These are phyloP conservation scores for Drosophila nigrodunni DNA, from an alignment of 1,140 invertebrate species.

Conservation along the genomic window DNA sequence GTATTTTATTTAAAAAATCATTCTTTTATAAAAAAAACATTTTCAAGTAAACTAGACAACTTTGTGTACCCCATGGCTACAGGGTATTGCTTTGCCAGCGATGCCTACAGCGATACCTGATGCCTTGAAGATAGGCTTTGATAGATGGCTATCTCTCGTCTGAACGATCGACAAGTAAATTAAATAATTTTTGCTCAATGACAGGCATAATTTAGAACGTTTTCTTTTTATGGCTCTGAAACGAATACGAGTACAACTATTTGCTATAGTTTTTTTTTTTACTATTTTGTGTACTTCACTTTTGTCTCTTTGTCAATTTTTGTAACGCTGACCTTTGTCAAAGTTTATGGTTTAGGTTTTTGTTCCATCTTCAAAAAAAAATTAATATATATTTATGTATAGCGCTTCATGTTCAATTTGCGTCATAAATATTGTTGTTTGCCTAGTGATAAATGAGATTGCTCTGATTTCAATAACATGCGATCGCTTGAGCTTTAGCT, in stretches of 20 bases:
- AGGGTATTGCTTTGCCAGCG: not conserved
- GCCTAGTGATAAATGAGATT: constrained; percentile 68
- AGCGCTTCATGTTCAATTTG: constrained; percentile 11
- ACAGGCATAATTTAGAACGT: constrained; percentile 56
- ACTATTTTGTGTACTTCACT: not conserved
- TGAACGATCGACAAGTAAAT: constrained; percentile 35
- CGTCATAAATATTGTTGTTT: constrained; percentile 28
- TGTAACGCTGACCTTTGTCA: constrained; percentile 29
- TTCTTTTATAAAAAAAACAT: no score
- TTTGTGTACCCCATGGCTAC: not conserved
- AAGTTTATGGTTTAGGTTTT: constrained; percentile 16
- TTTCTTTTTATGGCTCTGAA: constrained; percentile 41
- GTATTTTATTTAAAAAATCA: no score
- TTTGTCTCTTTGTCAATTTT: no score
- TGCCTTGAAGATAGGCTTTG: not conserved
- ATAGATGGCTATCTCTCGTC: constrained; percentile 8
- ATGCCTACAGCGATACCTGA: constrained; percentile 9
- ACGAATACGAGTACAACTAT: constrained; percentile 1
- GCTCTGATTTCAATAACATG: constrained; percentile 74
- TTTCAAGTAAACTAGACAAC: not conserved
- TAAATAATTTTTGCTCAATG: constrained; percentile 55
- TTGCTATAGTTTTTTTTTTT: constrained; percentile 12
- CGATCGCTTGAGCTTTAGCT: constrained; percentile 60
- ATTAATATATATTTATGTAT: not conserved
- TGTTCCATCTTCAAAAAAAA: constrained; percentile 25